Percentiles rank a stretch among this genome's conserved stretches.
Conservation (phyloP, 2,797 vertebrate species). For the Phrynocephalus vlangalii region DNA sequence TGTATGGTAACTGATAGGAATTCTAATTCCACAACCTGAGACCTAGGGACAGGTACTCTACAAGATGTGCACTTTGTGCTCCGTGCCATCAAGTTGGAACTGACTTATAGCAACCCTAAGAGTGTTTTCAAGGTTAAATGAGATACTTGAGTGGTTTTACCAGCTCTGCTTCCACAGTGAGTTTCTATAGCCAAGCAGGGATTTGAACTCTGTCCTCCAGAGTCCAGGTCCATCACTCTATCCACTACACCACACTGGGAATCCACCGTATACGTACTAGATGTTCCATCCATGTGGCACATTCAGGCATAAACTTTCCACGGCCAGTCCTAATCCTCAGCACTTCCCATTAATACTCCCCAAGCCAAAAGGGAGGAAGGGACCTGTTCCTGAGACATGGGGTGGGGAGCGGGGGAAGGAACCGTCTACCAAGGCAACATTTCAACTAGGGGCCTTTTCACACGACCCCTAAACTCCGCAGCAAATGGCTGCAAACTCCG, state of each 20-base stretch:
- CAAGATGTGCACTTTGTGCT: no score
- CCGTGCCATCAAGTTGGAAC: no score
- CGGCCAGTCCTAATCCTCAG: neutral
- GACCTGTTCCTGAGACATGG: neutral
- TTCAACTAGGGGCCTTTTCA: no score
- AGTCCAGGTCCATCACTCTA: no score
- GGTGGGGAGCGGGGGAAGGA: no score
- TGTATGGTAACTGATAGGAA: neutral
- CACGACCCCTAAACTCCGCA: no score
- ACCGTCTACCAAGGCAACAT: neutral
- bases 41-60: neutral
- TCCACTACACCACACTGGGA: neutral
- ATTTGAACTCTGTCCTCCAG: no score
- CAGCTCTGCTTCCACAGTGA: no score
- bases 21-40: neutral
- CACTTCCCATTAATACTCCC: neutral
- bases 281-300: neutral
- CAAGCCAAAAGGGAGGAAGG: neutral
- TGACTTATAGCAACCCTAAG: no score
- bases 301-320: neutral
- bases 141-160: no score
- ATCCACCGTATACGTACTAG: neutral
- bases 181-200: no score
- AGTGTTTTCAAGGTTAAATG: neutral
- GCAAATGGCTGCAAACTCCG: no score